Percentiles rank a stretch among this genome's conserved stretches.
These are phyloP conservation scores for Mythimna vitellina DNA, from an alignment of 2,888 invertebrate genomes.

Conservation along the genomic window DNA sequence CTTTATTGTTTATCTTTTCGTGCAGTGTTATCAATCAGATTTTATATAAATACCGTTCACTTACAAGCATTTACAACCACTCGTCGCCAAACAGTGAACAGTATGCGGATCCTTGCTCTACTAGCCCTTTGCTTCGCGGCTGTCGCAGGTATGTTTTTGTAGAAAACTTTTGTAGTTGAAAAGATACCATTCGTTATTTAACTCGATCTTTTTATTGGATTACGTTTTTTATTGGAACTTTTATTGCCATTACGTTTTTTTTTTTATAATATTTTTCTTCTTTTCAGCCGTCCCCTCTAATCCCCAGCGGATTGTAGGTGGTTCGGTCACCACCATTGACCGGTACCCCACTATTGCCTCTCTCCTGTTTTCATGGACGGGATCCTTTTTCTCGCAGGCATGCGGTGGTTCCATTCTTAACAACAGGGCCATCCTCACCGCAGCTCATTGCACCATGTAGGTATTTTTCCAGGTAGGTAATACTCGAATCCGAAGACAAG, in stretches of 20 bases:
- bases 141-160: conserved; percentile 22
- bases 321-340: conserved; percentile 65
- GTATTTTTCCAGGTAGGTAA: neutral
- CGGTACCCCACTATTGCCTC: conserved; percentile 58
- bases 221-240: no score
- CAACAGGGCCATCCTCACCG: conserved; percentile 63
- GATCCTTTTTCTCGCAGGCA: no score
- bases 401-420: conserved; percentile 69
- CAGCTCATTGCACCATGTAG: conserved; percentile 60
- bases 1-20: conserved; percentile 7
- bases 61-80: neutral
- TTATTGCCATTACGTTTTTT: neutral
- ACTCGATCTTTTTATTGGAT: neutral
- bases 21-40: neutral
- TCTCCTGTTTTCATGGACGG: conserved; percentile 54
- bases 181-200: neutral
- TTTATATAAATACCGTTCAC: conserved; percentile 15
- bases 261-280: neutral
- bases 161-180: no score
- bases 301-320: conserved; percentile 70
- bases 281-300: conserved; percentile 53
- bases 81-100: conserved; percentile 7
- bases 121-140: conserved; percentile 35
- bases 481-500: no score
- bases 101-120: conserved; percentile 27